phyloP scores from a whole-genome alignment of 2,113 vertebrate genomes.

The Solenodon paradoxus region DNA sequence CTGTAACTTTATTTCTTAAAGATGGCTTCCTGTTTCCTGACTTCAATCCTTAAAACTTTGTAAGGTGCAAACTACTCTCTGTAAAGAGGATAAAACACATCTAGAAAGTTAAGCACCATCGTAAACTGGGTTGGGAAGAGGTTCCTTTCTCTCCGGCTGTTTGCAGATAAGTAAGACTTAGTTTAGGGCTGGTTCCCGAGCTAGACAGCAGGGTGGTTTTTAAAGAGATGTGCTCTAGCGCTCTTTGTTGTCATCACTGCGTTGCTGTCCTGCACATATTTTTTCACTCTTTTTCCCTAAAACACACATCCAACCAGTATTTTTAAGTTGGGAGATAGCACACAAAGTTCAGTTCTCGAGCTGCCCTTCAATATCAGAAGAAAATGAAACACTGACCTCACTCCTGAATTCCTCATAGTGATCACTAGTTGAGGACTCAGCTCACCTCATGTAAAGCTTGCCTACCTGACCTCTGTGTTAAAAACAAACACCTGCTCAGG shows the following conservation, averaged over 20 bases:
- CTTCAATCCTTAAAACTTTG: background rate
- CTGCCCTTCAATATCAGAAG: background rate
- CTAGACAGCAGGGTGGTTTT: no score
- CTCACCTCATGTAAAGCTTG: background rate
- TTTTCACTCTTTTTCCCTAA: background rate
- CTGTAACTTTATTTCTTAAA: background rate
- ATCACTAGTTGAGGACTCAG: background rate
- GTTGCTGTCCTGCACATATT: background rate
- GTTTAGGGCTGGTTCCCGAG: no score
- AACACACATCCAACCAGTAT: background rate
- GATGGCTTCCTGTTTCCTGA: background rate
- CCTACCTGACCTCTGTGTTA: no score
- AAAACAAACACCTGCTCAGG: no score
- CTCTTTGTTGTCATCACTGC: background rate
- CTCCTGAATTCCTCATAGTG: background rate
- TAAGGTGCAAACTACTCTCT: background rate
- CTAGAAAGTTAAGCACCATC: background rate
- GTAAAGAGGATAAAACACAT: background rate
- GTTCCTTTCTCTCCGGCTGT: background rate
- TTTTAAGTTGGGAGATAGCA: background rate
- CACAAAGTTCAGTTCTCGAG: background rate
- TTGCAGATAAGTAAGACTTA: no score
- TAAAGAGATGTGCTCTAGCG: background rate
- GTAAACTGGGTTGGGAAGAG: background rate
- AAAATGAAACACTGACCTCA: background rate